Conservation (phyloP, 2,797 vertebrate genomes). For the Gallirallus australis region DNA sequence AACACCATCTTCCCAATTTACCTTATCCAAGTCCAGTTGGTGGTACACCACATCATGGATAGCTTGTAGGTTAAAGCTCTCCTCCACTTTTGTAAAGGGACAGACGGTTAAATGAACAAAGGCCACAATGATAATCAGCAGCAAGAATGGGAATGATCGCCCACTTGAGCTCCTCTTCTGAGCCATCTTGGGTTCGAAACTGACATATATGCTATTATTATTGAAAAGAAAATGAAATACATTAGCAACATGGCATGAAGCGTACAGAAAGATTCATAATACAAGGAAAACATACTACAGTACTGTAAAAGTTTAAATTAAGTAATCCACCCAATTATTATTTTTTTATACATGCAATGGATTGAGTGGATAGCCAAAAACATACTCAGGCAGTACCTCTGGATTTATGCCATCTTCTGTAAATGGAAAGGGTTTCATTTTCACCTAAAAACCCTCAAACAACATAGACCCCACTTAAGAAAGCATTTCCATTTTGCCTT, state of each 20-base stretch:
- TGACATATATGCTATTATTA: background rate
- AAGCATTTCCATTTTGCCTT: background rate
- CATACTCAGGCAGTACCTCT: background rate
- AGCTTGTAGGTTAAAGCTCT: constrained; percentile 97
- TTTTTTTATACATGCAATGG: background rate
- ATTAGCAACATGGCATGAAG: background rate
- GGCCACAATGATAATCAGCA: constrained; percentile 79
- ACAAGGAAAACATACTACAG: background rate
- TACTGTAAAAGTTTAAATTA: background rate
- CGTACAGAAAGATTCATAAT: background rate
- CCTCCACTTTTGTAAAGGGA: constrained; percentile 96
- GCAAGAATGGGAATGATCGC: constrained; percentile 65
- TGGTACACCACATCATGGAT: constrained; percentile 92
- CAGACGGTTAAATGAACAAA: constrained; percentile 87
- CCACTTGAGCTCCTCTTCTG: constrained; percentile 75
- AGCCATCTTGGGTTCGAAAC: constrained; percentile 79
- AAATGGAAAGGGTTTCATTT: background rate
- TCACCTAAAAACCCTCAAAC: background rate
- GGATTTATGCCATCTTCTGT: background rate
- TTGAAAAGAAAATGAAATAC: background rate
- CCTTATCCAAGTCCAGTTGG: constrained; percentile 87
- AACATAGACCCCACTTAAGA: background rate
- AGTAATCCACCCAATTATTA: background rate
- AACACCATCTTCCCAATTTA: constrained; percentile 48
- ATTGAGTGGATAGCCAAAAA: background rate